Base-by-base conservation (phyloP, 2,888 invertebrate species). In the Protodeltote pygarga region DNA sequence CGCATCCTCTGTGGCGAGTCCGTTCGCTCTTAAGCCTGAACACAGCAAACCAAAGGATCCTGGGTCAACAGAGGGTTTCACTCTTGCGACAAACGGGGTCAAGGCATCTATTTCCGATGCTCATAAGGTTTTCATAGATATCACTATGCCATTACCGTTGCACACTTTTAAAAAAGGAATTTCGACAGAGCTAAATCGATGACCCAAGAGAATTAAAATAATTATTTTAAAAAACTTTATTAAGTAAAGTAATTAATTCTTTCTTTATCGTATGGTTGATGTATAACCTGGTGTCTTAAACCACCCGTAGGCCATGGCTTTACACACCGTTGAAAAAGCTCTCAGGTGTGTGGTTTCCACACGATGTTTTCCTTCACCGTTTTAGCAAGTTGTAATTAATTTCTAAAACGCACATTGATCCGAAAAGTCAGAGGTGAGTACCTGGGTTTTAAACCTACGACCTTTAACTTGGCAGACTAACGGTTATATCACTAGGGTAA, bases 51-150 rank as follows among this genome's bases (percentile, higher is more conserved):
- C 46, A 46, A 59, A 28, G 34, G 39, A 29, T 48, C 51, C 48
- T 52, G 44, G 44, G 61, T 64, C 58, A 37, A 28, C 25, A 32
- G 14, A 49, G 51, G 49, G 69, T 55, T 32, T 35, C 49, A 37
- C 27, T 41, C 34, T 21, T 25, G 41, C 47, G 59, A 51, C 55
- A 62, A 70, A 70, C 59, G 70, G 42, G 67, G 71, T 67, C 67
- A 67, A 66, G 59, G 58, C 54, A 11, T 53, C 48, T 50, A 70
- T 70, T 70, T 70, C 71, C 59, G 50, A 59, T 51, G 52, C 38
- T 51, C 32, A 57, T 53, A 61, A 47, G 37, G 33, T 49, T 64
- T 54, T 41, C 27, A 53, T 40, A 57, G 54, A 54, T 65, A 57
- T 45, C 40, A 44, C 19, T 53, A 47, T 37, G 45, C 29, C 10